phyloP scores from a whole-genome alignment of 2,888 invertebrate genomes.

The Cephonodes hylas region DNA sequence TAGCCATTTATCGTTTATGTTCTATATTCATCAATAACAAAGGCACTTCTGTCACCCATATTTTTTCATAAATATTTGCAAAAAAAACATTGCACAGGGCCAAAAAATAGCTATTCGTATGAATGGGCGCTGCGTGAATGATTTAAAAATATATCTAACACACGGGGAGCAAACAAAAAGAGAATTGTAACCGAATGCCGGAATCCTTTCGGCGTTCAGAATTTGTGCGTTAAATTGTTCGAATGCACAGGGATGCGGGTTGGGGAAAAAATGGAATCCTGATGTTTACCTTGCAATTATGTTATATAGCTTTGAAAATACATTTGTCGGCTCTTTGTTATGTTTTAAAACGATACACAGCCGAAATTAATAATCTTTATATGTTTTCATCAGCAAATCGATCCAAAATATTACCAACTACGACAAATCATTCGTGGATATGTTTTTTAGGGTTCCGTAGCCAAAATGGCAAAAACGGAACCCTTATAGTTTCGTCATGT shows the following conservation, averaged over 20 bases:
- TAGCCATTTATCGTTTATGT: no score
- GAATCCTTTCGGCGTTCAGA: not conserved
- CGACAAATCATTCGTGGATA: no score
- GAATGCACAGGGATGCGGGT: not conserved
- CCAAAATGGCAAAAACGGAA: no score
- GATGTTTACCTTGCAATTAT: not conserved
- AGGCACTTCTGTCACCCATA: no score
- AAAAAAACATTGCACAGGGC: not conserved
- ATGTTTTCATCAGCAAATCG: no score
- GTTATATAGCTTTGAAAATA: not conserved
- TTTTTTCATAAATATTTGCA: not conserved
- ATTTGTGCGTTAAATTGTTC: conserved; percentile 4
- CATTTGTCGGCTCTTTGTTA: not conserved
- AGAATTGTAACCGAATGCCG: not conserved
- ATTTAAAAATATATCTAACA: not conserved
- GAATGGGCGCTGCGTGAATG: not conserved
- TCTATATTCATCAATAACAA: no score
- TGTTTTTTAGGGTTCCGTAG: no score
- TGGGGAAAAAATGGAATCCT: not conserved
- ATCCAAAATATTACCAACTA: no score
- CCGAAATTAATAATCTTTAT: no score
- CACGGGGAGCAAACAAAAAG: not conserved
- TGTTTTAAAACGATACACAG: not conserved
- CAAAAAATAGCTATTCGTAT: not conserved
- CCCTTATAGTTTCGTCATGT: no score